These are phyloP conservation scores for Morone saxatilis DNA, from an alignment of 2,113 vertebrate genomes.

Conservation along the genomic window DNA sequence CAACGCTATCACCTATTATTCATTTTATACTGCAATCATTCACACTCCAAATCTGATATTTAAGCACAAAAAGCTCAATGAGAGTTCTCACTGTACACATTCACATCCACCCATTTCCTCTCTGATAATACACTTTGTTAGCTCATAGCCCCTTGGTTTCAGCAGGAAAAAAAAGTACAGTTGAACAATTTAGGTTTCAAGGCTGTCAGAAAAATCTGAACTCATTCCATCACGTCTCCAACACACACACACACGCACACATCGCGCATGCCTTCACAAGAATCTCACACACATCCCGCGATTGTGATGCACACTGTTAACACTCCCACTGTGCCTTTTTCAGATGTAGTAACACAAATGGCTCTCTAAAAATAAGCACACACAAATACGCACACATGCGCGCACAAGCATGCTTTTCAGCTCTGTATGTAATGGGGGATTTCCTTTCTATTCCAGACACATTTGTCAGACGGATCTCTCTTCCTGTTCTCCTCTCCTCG, in stretches of 20 bases:
- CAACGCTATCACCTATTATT: not conserved
- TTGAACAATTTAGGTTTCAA: slow-evolving; percentile 60
- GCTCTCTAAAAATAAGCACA: slow-evolving; percentile 48
- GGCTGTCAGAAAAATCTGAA: slow-evolving; percentile 69
- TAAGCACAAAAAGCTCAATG: not conserved
- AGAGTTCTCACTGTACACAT: not conserved
- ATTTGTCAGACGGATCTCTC: slow-evolving; percentile 57
- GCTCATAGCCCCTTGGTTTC: slow-evolving; percentile 38
- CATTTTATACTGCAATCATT: slow-evolving; percentile 4
- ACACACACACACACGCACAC: slow-evolving; percentile 57
- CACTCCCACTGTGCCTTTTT: slow-evolving; percentile 75
- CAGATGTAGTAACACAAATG: slow-evolving; percentile 72
- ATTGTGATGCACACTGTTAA: slow-evolving; percentile 70
- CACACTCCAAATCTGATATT: slow-evolving; percentile 12
- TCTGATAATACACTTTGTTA: slow-evolving; percentile 11
- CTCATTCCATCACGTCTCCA: slow-evolving; percentile 65
- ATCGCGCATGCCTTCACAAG: slow-evolving; percentile 34
- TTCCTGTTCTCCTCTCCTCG: not conserved
- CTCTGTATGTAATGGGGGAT: slow-evolving; percentile 61
- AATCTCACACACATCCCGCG: slow-evolving; percentile 57
- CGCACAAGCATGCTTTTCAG: slow-evolving; percentile 49
- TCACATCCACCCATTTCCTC: not conserved
- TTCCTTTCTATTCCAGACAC: slow-evolving; percentile 63
- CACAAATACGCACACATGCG: slow-evolving; percentile 20
- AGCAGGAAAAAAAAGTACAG: slow-evolving; percentile 44